phyloP scores from a whole-genome alignment of 2,888 invertebrate genomes.

The Thecocarcelia acutangulata region DNA sequence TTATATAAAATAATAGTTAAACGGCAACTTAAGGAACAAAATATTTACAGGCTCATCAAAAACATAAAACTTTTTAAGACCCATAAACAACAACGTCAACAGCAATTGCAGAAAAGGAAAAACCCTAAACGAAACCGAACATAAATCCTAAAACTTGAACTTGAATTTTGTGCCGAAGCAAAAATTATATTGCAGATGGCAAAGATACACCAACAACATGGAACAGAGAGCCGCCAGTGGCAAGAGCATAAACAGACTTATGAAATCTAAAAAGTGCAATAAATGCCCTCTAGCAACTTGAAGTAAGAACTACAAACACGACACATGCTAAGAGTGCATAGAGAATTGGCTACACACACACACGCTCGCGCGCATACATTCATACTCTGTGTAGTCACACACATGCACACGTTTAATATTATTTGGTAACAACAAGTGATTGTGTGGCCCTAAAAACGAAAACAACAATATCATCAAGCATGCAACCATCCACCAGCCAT shows the following conservation, averaged over 20 bases:
- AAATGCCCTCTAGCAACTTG: constrained; percentile 56
- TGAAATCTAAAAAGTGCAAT: constrained; percentile 49
- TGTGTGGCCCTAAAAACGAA: constrained; percentile 38
- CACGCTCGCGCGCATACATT: background rate
- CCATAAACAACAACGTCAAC: constrained; percentile 52
- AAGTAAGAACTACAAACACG: constrained; percentile 54
- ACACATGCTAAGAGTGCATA: constrained; percentile 57
- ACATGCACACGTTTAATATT: background rate
- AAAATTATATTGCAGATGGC: constrained; percentile 54
- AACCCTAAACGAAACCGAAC: constrained; percentile 20
- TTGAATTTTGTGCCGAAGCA: constrained; percentile 22
- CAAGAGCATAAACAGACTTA: constrained; percentile 14
- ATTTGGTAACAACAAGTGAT: constrained; percentile 53
- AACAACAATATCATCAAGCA: constrained; percentile 33
- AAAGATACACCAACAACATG: constrained; percentile 24
- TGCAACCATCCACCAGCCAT: constrained; percentile 32
- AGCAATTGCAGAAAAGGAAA: background rate
- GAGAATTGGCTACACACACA: constrained; percentile 28
- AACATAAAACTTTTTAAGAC: constrained; percentile 49
- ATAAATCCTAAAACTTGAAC: constrained; percentile 51
- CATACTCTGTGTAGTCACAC: too few species aligned
- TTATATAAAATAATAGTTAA: constrained; percentile 26
- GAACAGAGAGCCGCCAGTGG: constrained; percentile 14
- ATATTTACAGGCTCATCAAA: constrained; percentile 43
- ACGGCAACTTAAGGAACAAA: constrained; percentile 34